Evolutionary conservation across 2,888 invertebrate species (phyloP).

Genomic region (Limnephilus marmoratus): DNA sequence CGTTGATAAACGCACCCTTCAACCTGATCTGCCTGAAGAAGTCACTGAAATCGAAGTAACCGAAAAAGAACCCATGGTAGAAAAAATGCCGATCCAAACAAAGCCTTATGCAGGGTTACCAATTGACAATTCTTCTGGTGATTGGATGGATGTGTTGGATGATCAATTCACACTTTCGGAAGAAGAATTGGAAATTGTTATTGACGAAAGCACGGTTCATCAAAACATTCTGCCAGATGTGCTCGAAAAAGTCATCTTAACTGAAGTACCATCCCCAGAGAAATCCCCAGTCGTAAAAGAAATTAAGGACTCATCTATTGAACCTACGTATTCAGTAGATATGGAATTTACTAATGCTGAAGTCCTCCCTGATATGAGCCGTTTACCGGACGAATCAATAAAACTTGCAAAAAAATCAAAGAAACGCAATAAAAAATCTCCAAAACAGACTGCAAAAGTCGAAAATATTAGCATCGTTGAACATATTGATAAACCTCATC

Average conservation of each 20-base stretch:
- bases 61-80: neutral
- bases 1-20: neutral
- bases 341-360: neutral
- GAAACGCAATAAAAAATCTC: neutral
- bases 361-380: neutral
- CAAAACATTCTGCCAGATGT: neutral
- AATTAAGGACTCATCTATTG: neutral
- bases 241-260: neutral
- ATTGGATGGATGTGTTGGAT: constrained; percentile 66
- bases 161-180: constrained; percentile 66
- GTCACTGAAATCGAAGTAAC: neutral
- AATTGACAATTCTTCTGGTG: constrained; percentile 61
- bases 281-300: neutral
- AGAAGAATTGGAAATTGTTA: constrained; percentile 24
- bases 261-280: neutral
- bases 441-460: neutral
- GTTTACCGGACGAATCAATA: neutral
- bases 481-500: neutral
- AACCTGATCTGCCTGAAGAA: neutral
- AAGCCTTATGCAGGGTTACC: constrained; percentile 64
- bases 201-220: neutral
- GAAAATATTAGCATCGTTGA: neutral
- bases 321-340: neutral
- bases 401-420: neutral
- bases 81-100: constrained; percentile 14